Base-by-base conservation (phyloP, 2,888 invertebrate genomes). In the Iphiclides podalirius region DNA sequence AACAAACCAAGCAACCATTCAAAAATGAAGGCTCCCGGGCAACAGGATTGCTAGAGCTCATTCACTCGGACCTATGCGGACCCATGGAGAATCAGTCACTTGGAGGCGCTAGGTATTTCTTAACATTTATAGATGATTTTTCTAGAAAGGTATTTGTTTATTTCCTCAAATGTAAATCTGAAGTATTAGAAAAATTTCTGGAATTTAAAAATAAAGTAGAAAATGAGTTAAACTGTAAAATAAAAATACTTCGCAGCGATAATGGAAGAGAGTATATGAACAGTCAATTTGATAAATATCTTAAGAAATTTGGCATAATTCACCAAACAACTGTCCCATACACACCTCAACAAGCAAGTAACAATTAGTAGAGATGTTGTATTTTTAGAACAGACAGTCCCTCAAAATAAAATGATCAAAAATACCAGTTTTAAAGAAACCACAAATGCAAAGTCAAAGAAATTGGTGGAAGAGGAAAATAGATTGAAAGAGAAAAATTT, bases 1-100 rank as follows among this genome's bases (percentile, higher is more conserved):
- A 67, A 45, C 66, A 68, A 47, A 31, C 37, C 1, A 43, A 65
- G 4, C 42, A 59, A 52, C 62, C 67, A 16, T 68, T 69, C 51
- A 47, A 12, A 31, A n/a, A 31, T 12, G n/a, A 4, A 3, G 31
- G 31, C 11, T 11, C 31, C 1, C 9, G 31, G 11, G 6, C 11
- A 11, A 31, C 3, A 11, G 2, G 12, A n/a, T n/a, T n/a, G 11
- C 12, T 31, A 12, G 11, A 12, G 4, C 2, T 12, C 9, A 31
- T 31, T 2, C 12, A 12, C n/a, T 11, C 11, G n/a, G 17, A 37
- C 12, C 2, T 37, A 1, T 37, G 53, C 42, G 49, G 46, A 36
- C 45, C 59, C 56, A 47, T 63, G 61, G 55, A 54, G 13, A 13
- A 8, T 16, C 4, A 14, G 8, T 53, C 47, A 9, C 20, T 55